Conservation (phyloP, 2,797 vertebrate species). For the Varecia variegata region DNA sequence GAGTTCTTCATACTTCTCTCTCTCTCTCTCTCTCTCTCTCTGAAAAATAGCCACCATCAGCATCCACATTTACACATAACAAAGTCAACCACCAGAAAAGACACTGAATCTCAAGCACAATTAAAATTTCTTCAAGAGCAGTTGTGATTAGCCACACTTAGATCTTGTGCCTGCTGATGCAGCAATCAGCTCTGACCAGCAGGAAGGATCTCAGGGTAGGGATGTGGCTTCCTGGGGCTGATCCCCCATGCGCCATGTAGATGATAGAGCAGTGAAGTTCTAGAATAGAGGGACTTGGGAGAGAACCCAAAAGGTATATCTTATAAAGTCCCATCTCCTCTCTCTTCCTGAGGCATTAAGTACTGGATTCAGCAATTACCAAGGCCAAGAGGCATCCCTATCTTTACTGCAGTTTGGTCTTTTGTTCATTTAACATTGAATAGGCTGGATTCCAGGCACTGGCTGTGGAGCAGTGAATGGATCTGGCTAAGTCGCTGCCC, state of each 20-base stretch:
- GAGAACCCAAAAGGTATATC: not conserved
- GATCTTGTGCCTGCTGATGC: not conserved
- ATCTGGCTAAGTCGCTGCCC: not conserved
- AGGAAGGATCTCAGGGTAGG: not conserved
- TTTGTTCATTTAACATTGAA: not conserved
- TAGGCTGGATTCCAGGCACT: not conserved
- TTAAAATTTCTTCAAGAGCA: not conserved
- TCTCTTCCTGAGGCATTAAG: not conserved
- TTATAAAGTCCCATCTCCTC: not conserved
- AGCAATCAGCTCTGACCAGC: not conserved
- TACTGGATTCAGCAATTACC: not conserved
- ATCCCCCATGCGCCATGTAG: not conserved
- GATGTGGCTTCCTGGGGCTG: not conserved
- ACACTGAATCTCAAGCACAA: not conserved
- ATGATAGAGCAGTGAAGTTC: not conserved
- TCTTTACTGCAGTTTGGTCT: not conserved
- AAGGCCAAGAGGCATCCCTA: not conserved
- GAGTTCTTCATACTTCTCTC: not conserved
- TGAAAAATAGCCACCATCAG: not conserved
- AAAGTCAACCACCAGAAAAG: not conserved
- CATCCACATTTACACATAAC: not conserved
- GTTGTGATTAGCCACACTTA: not conserved
- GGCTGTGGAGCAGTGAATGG: not conserved
- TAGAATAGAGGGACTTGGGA: not conserved
- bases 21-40: not conserved